Conservation (phyloP, 1,140 invertebrate species). For the Cardiocondyla obscurior region DNA sequence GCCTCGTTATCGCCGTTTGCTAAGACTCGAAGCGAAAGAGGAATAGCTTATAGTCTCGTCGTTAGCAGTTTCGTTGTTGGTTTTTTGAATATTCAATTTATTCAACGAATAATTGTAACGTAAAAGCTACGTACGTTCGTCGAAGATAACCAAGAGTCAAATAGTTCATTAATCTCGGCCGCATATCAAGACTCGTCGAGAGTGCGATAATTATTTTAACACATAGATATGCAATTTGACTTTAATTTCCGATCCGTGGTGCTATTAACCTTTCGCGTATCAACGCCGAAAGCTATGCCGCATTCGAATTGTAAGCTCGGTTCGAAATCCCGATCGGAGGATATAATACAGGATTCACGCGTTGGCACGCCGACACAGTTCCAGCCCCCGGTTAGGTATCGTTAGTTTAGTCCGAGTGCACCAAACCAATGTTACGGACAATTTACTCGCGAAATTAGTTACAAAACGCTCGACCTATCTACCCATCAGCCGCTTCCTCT, state of each 20-base stretch:
- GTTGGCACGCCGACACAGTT: conserved; percentile 56
- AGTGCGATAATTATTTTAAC: not conserved
- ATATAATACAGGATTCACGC: conserved; percentile 37
- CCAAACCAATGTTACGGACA: conserved; percentile 84
- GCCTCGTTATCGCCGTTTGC: not conserved
- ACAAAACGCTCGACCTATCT: conserved; percentile 83
- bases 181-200: not conserved
- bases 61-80: not conserved
- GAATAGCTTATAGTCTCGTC: not conserved
- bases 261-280: not conserved
- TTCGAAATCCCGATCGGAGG: not conserved
- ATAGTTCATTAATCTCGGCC: not conserved
- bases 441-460: conserved; percentile 84
- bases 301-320: not conserved
- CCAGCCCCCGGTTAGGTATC: conserved; percentile 57
- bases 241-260: not conserved
- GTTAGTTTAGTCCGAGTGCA: conserved; percentile 73
- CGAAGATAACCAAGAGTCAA: not conserved
- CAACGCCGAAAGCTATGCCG: not conserved
- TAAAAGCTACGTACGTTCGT: not conserved
- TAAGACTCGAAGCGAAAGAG: not conserved
- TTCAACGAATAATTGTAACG: not conserved
- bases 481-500: conserved; percentile 84
- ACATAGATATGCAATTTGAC: not conserved
- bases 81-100: not conserved